Percentiles rank a stretch among this genome's conserved stretches.
phyloP scores from a whole-genome alignment of 2,888 invertebrate genomes.

The Cepaea hortensis region DNA sequence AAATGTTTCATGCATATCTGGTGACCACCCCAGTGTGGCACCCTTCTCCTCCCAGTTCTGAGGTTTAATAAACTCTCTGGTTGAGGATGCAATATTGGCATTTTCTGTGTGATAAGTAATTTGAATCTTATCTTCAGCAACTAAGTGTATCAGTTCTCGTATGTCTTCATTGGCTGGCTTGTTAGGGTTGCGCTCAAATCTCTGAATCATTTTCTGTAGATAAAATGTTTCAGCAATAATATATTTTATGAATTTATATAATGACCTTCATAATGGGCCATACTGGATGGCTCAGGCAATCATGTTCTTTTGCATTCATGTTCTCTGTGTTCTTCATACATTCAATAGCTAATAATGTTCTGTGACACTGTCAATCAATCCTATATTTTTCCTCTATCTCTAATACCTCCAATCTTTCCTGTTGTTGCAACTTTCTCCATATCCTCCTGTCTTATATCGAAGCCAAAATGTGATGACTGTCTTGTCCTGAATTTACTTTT shows the following conservation, averaged over 20 bases:
- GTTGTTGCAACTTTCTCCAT: no score
- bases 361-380: no score
- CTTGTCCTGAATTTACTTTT: no score
- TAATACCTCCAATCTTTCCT: no score
- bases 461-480: no score
- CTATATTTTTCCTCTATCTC: no score
- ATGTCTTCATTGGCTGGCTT: constrained; percentile 74
- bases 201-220: constrained; percentile 74
- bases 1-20: constrained; percentile 74
- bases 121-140: constrained; percentile 74
- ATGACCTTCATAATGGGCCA: no score
- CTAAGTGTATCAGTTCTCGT: constrained; percentile 71
- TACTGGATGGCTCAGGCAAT: no score
- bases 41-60: constrained; percentile 75
- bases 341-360: no score
- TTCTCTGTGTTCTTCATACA: no score
- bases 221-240: background rate
- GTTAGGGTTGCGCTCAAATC: constrained; percentile 68
- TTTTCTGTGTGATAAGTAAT: constrained; percentile 75
- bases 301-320: no score
- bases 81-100: constrained; percentile 74
- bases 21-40: constrained; percentile 69
- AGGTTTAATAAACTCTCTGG: constrained; percentile 74
- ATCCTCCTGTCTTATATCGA: no score
- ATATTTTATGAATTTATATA: background rate